phyloP scores from a whole-genome alignment of 1,140 invertebrate species.

The Pollicipes pollicipes region DNA sequence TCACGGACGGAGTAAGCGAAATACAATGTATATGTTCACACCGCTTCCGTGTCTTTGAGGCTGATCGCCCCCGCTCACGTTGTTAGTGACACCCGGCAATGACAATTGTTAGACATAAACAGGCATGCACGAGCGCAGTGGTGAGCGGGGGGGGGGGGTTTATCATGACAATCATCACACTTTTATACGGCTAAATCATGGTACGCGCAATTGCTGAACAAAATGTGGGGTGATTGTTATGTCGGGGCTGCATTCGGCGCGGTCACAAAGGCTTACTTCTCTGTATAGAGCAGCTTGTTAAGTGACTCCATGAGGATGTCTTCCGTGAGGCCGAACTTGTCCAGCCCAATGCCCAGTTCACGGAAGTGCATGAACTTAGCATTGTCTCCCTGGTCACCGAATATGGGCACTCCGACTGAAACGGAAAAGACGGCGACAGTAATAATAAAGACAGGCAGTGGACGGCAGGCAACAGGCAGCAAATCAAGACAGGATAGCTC shows the following conservation, averaged over 20 bases:
- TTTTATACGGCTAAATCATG: background rate
- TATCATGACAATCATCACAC: background rate
- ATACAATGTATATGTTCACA: too few species aligned
- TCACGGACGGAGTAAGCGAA: too few species aligned
- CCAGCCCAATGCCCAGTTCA: constrained; percentile 15
- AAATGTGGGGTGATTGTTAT: background rate
- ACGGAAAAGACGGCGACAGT: too few species aligned
- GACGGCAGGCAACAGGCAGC: too few species aligned
- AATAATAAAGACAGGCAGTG: too few species aligned
- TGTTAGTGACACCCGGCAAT: too few species aligned
- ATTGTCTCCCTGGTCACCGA: constrained; percentile 25
- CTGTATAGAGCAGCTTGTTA: constrained; percentile 1
- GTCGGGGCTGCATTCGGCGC: too few species aligned
- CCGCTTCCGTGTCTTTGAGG: too few species aligned
- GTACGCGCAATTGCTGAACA: background rate
- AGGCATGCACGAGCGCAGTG: too few species aligned
- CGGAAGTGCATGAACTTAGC: constrained; percentile 21
- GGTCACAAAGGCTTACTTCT: background rate
- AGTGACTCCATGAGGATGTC: constrained; percentile 10
- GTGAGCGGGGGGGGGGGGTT: background rate
- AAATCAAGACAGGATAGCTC: too few species aligned
- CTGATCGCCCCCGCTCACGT: too few species aligned
- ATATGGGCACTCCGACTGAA: constrained; percentile 25
- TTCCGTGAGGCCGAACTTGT: constrained; percentile 12
- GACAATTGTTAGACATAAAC: background rate